Conservation (phyloP, 2,797 vertebrate genomes). For the Hemibagrus guttatus region DNA sequence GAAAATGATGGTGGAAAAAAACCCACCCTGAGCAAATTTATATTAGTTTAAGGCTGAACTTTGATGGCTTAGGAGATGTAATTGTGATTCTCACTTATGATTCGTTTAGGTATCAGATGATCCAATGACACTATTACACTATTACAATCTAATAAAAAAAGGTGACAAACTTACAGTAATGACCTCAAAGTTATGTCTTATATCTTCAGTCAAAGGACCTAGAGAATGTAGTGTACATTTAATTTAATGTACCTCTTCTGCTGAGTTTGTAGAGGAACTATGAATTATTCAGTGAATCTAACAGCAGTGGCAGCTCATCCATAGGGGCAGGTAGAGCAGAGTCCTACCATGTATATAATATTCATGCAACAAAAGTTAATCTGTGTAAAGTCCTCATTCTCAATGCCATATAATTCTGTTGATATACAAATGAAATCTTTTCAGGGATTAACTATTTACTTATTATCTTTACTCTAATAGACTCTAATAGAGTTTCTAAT, state of each 20-base stretch:
- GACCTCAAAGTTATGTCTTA: neutral
- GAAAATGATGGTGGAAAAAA: constrained; percentile 9
- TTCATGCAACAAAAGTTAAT: neutral
- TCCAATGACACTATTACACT: too few species aligned
- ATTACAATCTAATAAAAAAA: constrained; percentile 2
- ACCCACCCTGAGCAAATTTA: constrained; percentile 9
- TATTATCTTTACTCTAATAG: neutral
- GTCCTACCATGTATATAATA: neutral
- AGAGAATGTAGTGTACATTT: neutral
- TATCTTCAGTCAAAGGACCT: neutral
- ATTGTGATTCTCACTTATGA: neutral
- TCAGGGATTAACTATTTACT: neutral
- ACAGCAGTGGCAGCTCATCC: neutral
- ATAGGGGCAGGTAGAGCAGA: neutral
- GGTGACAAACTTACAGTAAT: neutral
- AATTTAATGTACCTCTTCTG: neutral
- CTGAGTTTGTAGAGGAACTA: neutral
- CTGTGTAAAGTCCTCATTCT: neutral
- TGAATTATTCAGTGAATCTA: neutral
- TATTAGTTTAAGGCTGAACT: neutral
- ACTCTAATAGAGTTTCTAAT: neutral
- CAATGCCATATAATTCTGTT: neutral
- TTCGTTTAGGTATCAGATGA: neutral
- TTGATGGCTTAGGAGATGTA: neutral
- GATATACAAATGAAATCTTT: neutral